These are phyloP conservation scores for Dasypolia templi DNA, from an alignment of 2,888 invertebrate genomes.

Conservation along the genomic window DNA sequence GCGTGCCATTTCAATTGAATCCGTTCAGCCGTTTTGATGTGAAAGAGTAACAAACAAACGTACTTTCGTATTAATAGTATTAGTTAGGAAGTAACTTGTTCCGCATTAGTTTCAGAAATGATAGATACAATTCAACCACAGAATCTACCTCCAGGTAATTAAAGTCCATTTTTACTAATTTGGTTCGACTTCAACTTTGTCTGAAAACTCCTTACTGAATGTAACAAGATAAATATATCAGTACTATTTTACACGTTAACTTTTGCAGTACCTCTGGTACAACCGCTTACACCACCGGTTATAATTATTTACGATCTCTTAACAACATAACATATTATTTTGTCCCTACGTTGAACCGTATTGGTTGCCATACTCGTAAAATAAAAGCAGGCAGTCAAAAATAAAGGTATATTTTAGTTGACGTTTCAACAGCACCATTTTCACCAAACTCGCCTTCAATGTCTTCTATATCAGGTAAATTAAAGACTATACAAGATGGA, in stretches of 20 bases:
- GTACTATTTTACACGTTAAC: background rate
- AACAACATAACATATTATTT: background rate
- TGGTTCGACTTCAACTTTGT: background rate
- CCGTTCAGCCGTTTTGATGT: too few relatives aligned
- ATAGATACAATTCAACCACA: background rate
- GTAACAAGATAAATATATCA: background rate
- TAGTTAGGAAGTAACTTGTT: too few relatives aligned
- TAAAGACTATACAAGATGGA: background rate
- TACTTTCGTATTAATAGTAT: too few relatives aligned
- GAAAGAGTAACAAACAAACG: too few relatives aligned
- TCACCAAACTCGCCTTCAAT: background rate
- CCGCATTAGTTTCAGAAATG: conserved; percentile 6
- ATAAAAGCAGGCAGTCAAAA: background rate
- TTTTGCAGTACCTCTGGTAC: background rate
- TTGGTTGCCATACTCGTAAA: background rate
- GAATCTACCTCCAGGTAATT: background rate
- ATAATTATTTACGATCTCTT: background rate
- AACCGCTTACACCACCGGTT: background rate
- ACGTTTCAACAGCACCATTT: background rate
- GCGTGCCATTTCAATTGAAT: too few relatives aligned
- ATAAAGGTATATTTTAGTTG: background rate
- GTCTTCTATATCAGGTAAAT: conserved; percentile 9
- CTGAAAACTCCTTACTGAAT: background rate
- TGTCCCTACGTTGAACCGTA: background rate
- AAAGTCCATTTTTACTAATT: background rate